Conservation (phyloP, 2,113 vertebrate species). For the Pseudopipra pipra region DNA sequence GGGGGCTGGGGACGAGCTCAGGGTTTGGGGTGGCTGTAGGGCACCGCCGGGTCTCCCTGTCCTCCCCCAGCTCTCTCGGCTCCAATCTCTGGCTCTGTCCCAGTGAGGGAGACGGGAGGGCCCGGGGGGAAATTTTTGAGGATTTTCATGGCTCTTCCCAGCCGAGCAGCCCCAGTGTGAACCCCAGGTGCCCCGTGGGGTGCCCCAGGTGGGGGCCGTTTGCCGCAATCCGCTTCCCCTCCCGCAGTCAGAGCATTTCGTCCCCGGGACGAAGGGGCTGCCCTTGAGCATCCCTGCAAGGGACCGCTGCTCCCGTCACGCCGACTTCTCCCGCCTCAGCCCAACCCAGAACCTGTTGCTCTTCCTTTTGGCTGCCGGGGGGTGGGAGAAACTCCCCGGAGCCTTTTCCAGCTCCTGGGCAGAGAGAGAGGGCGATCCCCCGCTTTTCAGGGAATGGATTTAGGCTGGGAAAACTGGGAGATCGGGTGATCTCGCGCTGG, state of each 20-base stretch:
- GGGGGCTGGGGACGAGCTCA: not conserved
- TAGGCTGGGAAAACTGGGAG: not conserved
- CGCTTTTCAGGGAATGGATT: not conserved
- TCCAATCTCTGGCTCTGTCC: not conserved
- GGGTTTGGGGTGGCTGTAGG: not conserved
- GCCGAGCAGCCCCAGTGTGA: fast-evolving
- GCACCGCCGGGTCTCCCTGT: fast-evolving
- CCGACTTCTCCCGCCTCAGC: not conserved
- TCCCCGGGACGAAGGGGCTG: not conserved
- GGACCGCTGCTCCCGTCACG: not conserved
- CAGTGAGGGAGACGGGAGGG: fast-evolving
- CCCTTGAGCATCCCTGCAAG: not conserved
- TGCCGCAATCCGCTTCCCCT: not conserved
- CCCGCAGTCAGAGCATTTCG: fast-evolving
- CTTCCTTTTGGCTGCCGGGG: not conserved
- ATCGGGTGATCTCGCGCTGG: fast-evolving
- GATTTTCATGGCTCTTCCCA: not conserved
- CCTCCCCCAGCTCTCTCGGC: not conserved
- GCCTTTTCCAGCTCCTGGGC: not conserved
- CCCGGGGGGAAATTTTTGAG: fast-evolving
- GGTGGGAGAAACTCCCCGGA: not conserved
- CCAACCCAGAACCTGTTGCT: conserved; percentile 22
- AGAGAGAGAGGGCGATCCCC: not conserved
- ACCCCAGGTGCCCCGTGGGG: fast-evolving
- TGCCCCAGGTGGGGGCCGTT: not conserved